phyloP scores from a whole-genome alignment of 2,888 invertebrate species.

The Sphaerophoria rueppellii region DNA sequence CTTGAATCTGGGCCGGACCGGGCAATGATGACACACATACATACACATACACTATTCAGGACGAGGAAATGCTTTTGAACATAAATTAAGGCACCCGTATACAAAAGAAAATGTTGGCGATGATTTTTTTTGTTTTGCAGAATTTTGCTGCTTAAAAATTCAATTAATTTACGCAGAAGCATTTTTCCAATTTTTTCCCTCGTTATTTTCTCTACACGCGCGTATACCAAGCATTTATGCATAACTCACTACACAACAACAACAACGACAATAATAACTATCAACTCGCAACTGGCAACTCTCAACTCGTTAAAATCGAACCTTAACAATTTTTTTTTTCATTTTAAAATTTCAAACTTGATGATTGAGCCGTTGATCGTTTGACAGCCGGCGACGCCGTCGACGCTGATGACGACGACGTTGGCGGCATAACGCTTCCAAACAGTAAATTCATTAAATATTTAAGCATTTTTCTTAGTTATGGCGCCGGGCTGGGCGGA shows the following conservation, averaged over 20 bases:
- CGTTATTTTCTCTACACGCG: background rate
- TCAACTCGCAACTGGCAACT: background rate
- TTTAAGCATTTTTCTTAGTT: constrained; percentile 82
- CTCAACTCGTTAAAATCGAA: constrained; percentile 36
- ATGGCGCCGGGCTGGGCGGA: constrained; percentile 83
- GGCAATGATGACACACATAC: constrained; percentile 5
- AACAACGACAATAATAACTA: constrained; percentile 55
- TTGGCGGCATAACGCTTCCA: constrained; percentile 69
- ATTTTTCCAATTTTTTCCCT: constrained; percentile 43
- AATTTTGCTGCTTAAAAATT: constrained; percentile 72
- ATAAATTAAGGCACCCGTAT: constrained; percentile 60
- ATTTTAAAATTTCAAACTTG: constrained; percentile 59
- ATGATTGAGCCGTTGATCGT: constrained; percentile 43
- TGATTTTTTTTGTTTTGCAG: constrained; percentile 1
- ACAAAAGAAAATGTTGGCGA: constrained; percentile 13
- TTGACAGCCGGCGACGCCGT: constrained; percentile 51
- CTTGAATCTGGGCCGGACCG: background rate
- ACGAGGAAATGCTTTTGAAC: constrained; percentile 54
- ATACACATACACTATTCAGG: background rate
- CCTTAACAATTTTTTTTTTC: constrained; percentile 27
- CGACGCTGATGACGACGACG: constrained; percentile 48
- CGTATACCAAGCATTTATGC: constrained; percentile 19
- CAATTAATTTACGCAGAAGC: constrained; percentile 74
- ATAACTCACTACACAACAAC: constrained; percentile 33
- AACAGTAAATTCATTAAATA: constrained; percentile 82